Base-by-base conservation (phyloP, 1,140 invertebrate species). In the Ceratosolen solmsi region DNA sequence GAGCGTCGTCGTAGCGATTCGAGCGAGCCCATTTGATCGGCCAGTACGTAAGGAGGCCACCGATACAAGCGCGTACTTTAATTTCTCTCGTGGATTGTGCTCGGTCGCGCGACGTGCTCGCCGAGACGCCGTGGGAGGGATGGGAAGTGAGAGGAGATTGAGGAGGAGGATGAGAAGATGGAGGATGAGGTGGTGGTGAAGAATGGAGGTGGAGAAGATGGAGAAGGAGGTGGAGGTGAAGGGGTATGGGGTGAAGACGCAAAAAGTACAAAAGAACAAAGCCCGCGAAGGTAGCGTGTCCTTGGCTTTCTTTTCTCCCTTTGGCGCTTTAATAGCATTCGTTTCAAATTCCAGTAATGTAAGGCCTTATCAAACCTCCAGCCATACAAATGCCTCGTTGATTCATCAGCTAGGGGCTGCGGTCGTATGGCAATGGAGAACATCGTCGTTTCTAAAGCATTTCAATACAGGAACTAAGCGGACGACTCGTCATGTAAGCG, bases 241-340 rank as follows among this genome's bases (percentile, higher is more conserved):
- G n/a, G n/a, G n/a, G n/a, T n/a, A n/a, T n/a, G n/a, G n/a, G n/a
- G n/a, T n/a, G n/a, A n/a, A 46, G 41, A 46, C 41, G 13, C 5
- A 5, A 46, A 25, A 54, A 15, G 49, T 13, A 20, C 30, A 17
- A 33, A 56, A 73, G 71, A 73, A 54, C 49, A 49, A 73, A 33
- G 71, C 71, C 20, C 17, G 30, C 9, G 15, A 72, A 49, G 70
- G 70, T 33, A 72, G 2, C 70, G 17, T 25, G 72, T 63, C 30
- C 49, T 13, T 17, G 5, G 30, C 0, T 33, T 56, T n/a, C 15
- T 54, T 72, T 56, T n/a, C 38, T n/a, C 7, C 25, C 27, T n/a
- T n/a, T 36, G 54, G 36, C 49, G 30, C 30, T 56, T 74, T 74
- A 56, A 74, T 74, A 74, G 20, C 51, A 27, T 33, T 74, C 72